Conservation (phyloP, 2,113 vertebrate genomes). For the Cephalopholis sonnerati region DNA sequence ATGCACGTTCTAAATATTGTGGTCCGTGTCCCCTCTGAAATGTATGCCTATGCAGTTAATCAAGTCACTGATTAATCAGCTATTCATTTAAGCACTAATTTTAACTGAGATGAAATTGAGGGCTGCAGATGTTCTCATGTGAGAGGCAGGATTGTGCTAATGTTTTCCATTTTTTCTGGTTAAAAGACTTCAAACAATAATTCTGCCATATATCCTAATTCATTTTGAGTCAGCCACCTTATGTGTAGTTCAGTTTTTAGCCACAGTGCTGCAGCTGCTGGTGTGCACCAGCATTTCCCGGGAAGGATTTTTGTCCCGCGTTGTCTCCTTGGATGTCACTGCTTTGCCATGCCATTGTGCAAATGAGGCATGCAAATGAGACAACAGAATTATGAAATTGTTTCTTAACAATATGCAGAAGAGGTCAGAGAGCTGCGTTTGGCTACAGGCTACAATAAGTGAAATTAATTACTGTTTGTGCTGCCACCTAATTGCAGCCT, state of each 20-base stretch:
- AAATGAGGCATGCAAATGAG: slow-evolving; percentile 54
- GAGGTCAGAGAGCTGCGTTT: slow-evolving; percentile 41
- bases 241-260: neutral
- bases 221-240: neutral
- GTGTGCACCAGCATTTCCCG: neutral
- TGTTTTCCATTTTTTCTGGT: neutral
- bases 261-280: slow-evolving; percentile 24
- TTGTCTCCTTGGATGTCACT: slow-evolving; percentile 56
- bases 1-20: too few species aligned
- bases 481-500: slow-evolving; percentile 66
- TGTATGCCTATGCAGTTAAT: too few species aligned
- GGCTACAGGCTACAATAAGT: slow-evolving; percentile 62
- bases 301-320: slow-evolving; percentile 17
- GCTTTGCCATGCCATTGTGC: slow-evolving; percentile 27
- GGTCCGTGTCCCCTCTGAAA: too few species aligned
- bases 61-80: neutral
- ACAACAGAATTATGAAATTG: slow-evolving; percentile 38
- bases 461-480: slow-evolving; percentile 71
- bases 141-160: neutral
- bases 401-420: slow-evolving; percentile 48
- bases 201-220: neutral
- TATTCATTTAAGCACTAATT: neutral
- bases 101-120: neutral
- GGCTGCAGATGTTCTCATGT: neutral
- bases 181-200: neutral